phyloP scores from a whole-genome alignment of 1,140 invertebrate species.

The Calephelis nemesis region DNA sequence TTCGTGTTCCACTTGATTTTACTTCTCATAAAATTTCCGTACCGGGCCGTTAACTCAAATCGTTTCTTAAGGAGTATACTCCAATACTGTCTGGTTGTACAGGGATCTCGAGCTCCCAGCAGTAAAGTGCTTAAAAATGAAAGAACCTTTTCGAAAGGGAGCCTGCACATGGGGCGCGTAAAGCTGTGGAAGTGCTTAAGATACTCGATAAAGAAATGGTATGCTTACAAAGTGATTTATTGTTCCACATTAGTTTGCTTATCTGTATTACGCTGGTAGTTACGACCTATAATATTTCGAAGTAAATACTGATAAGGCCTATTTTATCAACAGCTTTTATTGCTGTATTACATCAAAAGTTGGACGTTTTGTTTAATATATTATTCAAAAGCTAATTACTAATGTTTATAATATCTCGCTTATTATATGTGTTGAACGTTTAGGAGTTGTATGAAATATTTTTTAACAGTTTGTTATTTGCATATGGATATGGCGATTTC shows the following conservation, averaged over 20 bases:
- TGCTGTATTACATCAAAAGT: conserved; percentile 16
- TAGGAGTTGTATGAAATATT: too few relatives aligned
- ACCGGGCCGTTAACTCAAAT: too few relatives aligned
- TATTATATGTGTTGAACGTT: too few relatives aligned
- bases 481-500: too few relatives aligned
- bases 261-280: conserved; percentile 27
- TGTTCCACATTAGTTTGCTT: conserved; percentile 34
- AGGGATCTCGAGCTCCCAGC: too few relatives aligned
- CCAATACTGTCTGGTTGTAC: too few relatives aligned
- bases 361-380: conserved; percentile 16
- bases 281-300: conserved; percentile 41
- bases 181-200: conserved; percentile 32
- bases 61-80: too few relatives aligned
- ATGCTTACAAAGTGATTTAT: conserved; percentile 39
- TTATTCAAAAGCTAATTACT: conserved; percentile 1
- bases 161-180: conserved; percentile 18
- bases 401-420: neutral
- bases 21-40: too few relatives aligned
- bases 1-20: too few relatives aligned
- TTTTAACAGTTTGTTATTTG: too few relatives aligned
- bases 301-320: conserved; percentile 34
- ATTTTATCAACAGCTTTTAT: conserved; percentile 21
- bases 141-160: too few relatives aligned
- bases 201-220: conserved; percentile 32
- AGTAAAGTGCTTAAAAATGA: too few relatives aligned